Conservation (phyloP, 2,888 invertebrate species). For the Drosophila koepferae region DNA sequence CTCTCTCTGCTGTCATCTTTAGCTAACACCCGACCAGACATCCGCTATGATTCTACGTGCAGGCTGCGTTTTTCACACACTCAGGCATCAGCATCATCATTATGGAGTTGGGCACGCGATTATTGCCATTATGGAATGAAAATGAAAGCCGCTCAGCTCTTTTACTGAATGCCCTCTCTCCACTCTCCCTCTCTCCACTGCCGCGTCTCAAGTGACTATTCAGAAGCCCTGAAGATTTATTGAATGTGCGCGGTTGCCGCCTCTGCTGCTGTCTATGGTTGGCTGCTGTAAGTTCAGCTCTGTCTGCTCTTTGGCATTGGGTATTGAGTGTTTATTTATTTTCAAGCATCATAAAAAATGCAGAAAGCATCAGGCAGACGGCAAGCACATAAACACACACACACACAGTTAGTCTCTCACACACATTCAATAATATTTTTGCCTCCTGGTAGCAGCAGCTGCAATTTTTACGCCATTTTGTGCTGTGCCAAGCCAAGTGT, state of each 20-base stretch:
- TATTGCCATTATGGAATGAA: constrained; percentile 74
- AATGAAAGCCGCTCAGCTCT: constrained; percentile 61
- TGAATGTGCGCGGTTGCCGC: constrained; percentile 71
- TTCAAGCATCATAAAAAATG: constrained; percentile 80
- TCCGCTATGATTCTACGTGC: constrained; percentile 56
- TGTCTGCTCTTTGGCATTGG: constrained; percentile 75
- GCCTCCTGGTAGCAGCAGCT: constrained; percentile 65
- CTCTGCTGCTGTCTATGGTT: constrained; percentile 28
- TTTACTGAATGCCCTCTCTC: constrained; percentile 13
- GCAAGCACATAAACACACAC: constrained; percentile 27
- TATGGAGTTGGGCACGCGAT: constrained; percentile 54
- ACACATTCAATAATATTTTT: constrained; percentile 69
- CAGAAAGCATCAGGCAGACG: constrained; percentile 46
- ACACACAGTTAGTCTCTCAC: constrained; percentile 37
- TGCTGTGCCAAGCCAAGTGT: constrained; percentile 68
- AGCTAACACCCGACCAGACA: constrained; percentile 6
- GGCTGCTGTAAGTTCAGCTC: constrained; percentile 53
- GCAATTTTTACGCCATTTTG: constrained; percentile 78
- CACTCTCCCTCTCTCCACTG: neutral
- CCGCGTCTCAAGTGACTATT: constrained; percentile 79
- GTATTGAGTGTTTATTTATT: constrained; percentile 83
- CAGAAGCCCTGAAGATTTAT: constrained; percentile 79
- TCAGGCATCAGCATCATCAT: constrained; percentile 28
- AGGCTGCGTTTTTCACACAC: constrained; percentile 79
- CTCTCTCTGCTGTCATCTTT: no score